Evolutionary conservation across 92 coral and sea anemone species (phyloP).

Genomic region (Palythoa grandiflora): DNA sequence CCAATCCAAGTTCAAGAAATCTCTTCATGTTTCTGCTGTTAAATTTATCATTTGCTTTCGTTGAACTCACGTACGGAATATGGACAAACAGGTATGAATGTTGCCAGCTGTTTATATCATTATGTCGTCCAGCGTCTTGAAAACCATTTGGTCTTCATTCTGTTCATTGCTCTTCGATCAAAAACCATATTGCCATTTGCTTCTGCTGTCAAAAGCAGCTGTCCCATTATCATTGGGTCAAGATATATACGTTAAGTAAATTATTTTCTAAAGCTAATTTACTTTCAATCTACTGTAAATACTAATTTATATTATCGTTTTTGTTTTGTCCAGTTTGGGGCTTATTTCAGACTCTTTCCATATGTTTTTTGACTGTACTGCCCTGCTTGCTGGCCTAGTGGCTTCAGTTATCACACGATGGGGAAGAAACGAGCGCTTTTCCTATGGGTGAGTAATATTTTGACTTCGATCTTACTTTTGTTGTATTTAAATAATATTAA

Average conservation of each 20-base stretch:
- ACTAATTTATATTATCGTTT: neutral
- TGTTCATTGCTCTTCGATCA: neutral
- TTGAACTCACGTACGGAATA: conserved; percentile 93
- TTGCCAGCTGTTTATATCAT: neutral
- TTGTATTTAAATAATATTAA: neutral
- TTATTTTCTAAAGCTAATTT: neutral
- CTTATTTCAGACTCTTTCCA: conserved; percentile 98
- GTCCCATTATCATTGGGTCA: neutral
- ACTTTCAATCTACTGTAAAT: neutral
- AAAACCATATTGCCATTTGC: neutral
- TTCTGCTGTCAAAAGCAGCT: neutral
- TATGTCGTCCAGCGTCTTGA: neutral
- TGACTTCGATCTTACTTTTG: neutral
- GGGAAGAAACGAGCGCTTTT: conserved; percentile 96
- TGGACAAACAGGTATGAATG: conserved; percentile 95
- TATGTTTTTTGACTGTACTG: conserved; percentile 99
- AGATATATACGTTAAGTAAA: too few relatives aligned
- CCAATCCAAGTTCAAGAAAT: conserved; percentile 88
- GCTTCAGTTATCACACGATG: conserved; percentile 95
- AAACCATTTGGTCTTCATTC: neutral
- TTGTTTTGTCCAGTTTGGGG: conserved; percentile 82
- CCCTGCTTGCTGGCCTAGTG: conserved; percentile 97
- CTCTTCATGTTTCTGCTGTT: conserved; percentile 87
- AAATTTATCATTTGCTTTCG: conserved; percentile 94
- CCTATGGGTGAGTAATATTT: conserved; percentile 83